These are phyloP conservation scores for Orchestes rusci DNA, from an alignment of 2,888 invertebrate species.

Conservation along the genomic window DNA sequence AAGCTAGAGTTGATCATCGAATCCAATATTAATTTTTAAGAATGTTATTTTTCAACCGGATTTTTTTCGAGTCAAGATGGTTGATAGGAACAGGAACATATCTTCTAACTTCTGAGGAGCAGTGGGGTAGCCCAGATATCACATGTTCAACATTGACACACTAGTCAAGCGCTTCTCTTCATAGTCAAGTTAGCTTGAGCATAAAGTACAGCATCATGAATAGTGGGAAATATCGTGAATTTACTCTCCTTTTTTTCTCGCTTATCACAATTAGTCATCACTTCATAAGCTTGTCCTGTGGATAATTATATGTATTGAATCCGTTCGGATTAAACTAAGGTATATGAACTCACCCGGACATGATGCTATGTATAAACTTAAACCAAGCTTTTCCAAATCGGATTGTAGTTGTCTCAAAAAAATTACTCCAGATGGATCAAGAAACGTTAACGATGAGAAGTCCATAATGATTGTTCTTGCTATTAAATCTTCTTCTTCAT, in stretches of 20 bases:
- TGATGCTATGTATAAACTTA: constrained; percentile 54
- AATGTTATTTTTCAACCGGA: too few relatives aligned
- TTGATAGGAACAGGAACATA: too few relatives aligned
- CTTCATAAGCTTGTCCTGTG: constrained; percentile 59
- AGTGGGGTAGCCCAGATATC: too few relatives aligned
- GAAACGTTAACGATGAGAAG: constrained; percentile 60
- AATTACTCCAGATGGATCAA: constrained; percentile 64
- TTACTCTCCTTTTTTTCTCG: constrained; percentile 48
- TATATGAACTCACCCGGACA: constrained; percentile 62
- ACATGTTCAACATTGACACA: too few relatives aligned
- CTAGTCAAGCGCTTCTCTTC: too few relatives aligned
- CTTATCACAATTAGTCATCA: constrained; percentile 54
- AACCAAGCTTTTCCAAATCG: constrained; percentile 50
- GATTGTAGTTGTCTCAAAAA: constrained; percentile 50
- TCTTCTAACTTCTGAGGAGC: too few relatives aligned
- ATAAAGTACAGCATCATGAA: constrained; percentile 60
- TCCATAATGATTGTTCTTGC: constrained; percentile 58
- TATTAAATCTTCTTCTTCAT: constrained; percentile 30
- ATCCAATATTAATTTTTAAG: too few relatives aligned
- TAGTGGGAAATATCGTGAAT: constrained; percentile 59
- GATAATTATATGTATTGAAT: too few relatives aligned
- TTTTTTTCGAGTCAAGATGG: too few relatives aligned
- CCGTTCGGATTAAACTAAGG: too few relatives aligned
- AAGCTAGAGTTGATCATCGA: too few relatives aligned
- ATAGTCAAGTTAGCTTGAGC: constrained; percentile 34